Evolutionary conservation across 2,797 vertebrate species (phyloP), one percentile per base, ranked within the genome.

Genomic region (Rhabdophis nuchalis): DNA sequence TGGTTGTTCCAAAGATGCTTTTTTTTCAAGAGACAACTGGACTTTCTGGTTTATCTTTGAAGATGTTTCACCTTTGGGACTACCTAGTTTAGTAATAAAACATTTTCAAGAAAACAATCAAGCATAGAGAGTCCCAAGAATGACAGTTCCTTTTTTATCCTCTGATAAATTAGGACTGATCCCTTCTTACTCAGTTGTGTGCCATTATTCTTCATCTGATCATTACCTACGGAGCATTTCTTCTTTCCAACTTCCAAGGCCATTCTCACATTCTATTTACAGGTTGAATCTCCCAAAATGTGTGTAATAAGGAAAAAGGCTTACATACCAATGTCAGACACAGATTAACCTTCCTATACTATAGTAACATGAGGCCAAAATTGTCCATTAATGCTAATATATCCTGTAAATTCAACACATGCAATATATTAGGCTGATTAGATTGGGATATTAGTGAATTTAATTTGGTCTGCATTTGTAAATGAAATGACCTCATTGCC

Each of bases 361-460:
- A 57, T 46, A 85, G 54, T 25, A 91, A 86, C 29, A 60, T 32
- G 82, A 61, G 57, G 82, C 41, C 85, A 61, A 57, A 61, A 85
- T 46, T 46, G 50, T 60, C 25, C 18, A n/a, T 86, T 57, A 61
- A 91, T 86, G 46, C 46, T 91, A 91, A 91, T 50, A 54, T 54
- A 85, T 58, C 27, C 54, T 58, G 36, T 90, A 85, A 64, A 90
- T 90, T 60, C 72, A 60, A 32, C 10, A 60, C 32, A 88, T 90
- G n/a, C 56, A 86, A 20, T 86, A 91, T 61, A 86, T 91, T 61
- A 91, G 29, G 90, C 46, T 86, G 82, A 91, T 91, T 91, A 61
- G 52, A 91, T 86, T 61, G 27, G 57, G 36, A 88, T 88, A 41
- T 36, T 88, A 46, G 29, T 57, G 56, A 85, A 90, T 32, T 60